Conservation (phyloP, 2,113 vertebrate genomes). For the Leiothrix lutea region DNA sequence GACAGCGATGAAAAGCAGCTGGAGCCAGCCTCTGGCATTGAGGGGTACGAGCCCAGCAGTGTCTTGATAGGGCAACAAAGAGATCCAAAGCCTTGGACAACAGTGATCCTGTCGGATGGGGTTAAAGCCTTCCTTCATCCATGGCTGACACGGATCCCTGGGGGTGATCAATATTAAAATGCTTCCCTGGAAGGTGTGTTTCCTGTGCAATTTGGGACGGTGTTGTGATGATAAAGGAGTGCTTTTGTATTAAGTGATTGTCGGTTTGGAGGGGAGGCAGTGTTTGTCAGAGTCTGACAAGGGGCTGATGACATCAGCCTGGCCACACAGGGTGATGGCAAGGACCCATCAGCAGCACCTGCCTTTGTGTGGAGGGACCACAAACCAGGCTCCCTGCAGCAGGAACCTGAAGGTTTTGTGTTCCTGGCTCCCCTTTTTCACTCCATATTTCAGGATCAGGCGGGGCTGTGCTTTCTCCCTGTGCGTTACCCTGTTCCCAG, state of each 20-base stretch:
- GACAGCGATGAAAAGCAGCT: background rate
- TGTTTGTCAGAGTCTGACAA: background rate
- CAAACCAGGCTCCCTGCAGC: background rate
- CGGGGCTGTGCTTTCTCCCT: background rate
- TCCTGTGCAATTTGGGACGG: background rate
- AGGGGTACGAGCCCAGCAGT: background rate
- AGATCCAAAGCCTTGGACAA: background rate
- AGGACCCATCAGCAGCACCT: background rate
- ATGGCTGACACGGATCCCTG: background rate
- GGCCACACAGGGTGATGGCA: background rate
- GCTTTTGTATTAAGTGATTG: background rate
- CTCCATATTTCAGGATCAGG: background rate
- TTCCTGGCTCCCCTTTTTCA: background rate
- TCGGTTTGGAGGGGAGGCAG: background rate
- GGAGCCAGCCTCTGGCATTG: background rate
- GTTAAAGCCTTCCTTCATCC: background rate
- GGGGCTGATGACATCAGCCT: background rate
- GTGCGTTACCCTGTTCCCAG: rapidly evolving
- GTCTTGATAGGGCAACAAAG: background rate
- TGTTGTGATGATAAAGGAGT: background rate
- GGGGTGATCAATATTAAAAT: background rate
- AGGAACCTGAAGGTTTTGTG: background rate
- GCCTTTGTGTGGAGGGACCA: background rate
- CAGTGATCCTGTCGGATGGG: background rate
- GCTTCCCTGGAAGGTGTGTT: background rate